These are phyloP conservation scores for Drosophila dives DNA, from an alignment of 2,888 invertebrate genomes.

Conservation along the genomic window DNA sequence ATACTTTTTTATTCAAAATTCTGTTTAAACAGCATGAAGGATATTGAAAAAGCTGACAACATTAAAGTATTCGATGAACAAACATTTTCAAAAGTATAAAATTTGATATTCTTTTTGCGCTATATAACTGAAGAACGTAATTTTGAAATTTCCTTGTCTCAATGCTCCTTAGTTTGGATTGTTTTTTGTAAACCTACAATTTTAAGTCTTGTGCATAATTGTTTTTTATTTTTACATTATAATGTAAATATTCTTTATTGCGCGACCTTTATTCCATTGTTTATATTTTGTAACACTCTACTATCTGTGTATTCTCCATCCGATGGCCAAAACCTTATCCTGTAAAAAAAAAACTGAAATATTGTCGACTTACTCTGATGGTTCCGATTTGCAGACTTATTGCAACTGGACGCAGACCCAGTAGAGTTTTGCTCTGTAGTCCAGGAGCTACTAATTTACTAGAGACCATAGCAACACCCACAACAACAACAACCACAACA, in stretches of 20 bases:
- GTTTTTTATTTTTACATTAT: slow-evolving; percentile 10
- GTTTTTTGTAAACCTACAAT: not conserved
- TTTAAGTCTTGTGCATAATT: slow-evolving; percentile 7
- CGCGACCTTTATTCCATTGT: slow-evolving; percentile 16
- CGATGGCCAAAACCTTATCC: not conserved
- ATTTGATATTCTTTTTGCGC: not conserved
- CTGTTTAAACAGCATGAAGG: not conserved
- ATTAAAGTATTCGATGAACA: not conserved
- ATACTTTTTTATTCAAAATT: not conserved
- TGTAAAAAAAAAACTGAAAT: not conserved
- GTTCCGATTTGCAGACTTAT: slow-evolving; percentile 83
- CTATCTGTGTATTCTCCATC: slow-evolving; percentile 43
- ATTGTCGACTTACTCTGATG: slow-evolving; percentile 38
- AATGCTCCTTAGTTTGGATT: slow-evolving; percentile 6
- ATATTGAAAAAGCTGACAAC: not conserved
- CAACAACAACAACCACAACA: slow-evolving; percentile 41
- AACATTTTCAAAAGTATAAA: not conserved
- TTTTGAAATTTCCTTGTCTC: not conserved
- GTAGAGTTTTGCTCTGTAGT: slow-evolving; percentile 83
- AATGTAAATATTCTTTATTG: slow-evolving; percentile 20
- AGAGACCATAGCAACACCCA: slow-evolving; percentile 56
- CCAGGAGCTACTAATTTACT: slow-evolving; percentile 75
- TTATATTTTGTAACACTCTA: slow-evolving; percentile 42
- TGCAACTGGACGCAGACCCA: slow-evolving; percentile 85
- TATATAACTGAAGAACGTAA: not conserved